phyloP scores from a whole-genome alignment of 1,140 invertebrate genomes.

The Platyura marginata region DNA sequence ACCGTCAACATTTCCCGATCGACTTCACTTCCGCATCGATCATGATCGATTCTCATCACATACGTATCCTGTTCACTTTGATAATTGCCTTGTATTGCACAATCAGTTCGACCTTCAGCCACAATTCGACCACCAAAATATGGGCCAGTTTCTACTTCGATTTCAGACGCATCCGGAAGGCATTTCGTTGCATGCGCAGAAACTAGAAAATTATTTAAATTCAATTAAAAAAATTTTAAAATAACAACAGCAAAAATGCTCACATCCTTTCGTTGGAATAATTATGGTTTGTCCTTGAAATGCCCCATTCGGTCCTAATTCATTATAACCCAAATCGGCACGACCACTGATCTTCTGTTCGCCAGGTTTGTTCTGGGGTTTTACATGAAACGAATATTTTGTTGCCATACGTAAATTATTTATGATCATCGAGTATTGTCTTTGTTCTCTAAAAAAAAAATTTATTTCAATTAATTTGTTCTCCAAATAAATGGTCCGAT shows the following conservation, averaged over 20 bases:
- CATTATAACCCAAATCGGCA: slow-evolving; percentile 14
- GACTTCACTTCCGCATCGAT: slow-evolving; percentile 52
- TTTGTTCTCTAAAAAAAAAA: neutral
- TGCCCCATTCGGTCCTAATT: slow-evolving; percentile 17
- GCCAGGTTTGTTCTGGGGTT: slow-evolving; percentile 20
- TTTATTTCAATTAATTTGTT: neutral
- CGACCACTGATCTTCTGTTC: slow-evolving; percentile 15
- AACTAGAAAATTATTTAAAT: too few species aligned
- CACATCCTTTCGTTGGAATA: slow-evolving; percentile 61
- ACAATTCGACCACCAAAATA: slow-evolving; percentile 54
- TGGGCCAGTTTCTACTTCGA: slow-evolving; percentile 60
- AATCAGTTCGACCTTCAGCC: slow-evolving; percentile 35
- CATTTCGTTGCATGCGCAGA: slow-evolving; percentile 56
- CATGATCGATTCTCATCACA: slow-evolving; percentile 50
- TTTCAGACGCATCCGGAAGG: slow-evolving; percentile 52
- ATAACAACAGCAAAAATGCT: slow-evolving; percentile 23
- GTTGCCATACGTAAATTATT: slow-evolving; percentile 52
- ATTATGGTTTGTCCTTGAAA: slow-evolving; percentile 34
- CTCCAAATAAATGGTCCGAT: too few species aligned
- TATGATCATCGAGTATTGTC: slow-evolving; percentile 32
- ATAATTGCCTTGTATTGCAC: slow-evolving; percentile 38
- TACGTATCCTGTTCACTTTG: slow-evolving; percentile 47
- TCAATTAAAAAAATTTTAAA: slow-evolving; percentile 2
- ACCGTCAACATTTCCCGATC: slow-evolving; percentile 46
- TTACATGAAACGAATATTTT: slow-evolving; percentile 55